Evolutionary conservation across 2,888 invertebrate species (phyloP).

Genomic region (Perdita meconis): DNA sequence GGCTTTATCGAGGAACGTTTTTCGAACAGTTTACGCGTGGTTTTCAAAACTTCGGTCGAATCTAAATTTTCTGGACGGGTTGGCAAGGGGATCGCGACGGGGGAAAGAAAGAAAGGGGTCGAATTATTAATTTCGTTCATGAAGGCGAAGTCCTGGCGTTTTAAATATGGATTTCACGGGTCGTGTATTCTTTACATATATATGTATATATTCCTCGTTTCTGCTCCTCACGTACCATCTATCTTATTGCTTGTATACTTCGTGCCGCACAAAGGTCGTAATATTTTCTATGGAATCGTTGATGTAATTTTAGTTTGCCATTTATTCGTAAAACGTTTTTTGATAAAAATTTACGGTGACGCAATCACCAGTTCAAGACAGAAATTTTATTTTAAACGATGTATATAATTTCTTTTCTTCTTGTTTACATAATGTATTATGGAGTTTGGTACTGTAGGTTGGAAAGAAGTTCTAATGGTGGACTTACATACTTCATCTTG

Average conservation of each 20-base stretch:
- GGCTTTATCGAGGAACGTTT: neutral
- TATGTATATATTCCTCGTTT: constrained; percentile 19
- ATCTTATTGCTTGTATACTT: constrained; percentile 19
- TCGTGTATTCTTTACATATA: constrained; percentile 36
- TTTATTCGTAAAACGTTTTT: constrained; percentile 31
- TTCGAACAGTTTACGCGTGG: neutral
- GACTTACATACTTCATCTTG: constrained; percentile 33
- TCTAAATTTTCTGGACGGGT: constrained; percentile 17
- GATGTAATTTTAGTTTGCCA: constrained; percentile 16
- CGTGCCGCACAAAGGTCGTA: constrained; percentile 7
- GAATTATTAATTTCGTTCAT: constrained; percentile 55
- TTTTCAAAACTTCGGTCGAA: constrained; percentile 20
- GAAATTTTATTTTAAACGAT: constrained; percentile 6
- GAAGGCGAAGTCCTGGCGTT: constrained; percentile 34
- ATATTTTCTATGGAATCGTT: constrained; percentile 28
- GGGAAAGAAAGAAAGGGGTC: constrained; percentile 22
- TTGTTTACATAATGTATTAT: constrained; percentile 13
- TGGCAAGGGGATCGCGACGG: neutral
- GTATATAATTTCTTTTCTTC: constrained; percentile 15
- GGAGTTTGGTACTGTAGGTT: constrained; percentile 10
- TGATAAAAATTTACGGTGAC: neutral
- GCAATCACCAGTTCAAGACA: neutral
- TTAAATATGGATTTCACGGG: constrained; percentile 57
- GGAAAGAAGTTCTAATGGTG: constrained; percentile 25
- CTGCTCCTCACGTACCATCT: constrained; percentile 14